phyloP scores from a whole-genome alignment of 1,140 invertebrate genomes.

The Bombus waltoni region DNA sequence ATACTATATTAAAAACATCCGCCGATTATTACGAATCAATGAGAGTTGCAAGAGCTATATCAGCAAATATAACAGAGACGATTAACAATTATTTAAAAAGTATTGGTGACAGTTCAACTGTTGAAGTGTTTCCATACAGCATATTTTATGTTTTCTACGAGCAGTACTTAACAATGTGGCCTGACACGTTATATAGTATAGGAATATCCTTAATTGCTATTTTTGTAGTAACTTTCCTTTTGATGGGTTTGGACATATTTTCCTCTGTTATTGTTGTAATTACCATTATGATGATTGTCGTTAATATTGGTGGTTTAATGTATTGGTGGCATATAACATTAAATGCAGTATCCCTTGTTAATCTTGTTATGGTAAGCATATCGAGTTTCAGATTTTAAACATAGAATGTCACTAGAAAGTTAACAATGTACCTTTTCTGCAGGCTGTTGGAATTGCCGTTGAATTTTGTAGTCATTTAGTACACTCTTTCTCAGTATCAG shows the following conservation, averaged over 20 bases:
- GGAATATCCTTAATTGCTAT: constrained; percentile 94
- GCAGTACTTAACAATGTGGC: constrained; percentile 98
- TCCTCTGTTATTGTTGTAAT: constrained; percentile 94
- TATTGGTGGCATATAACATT: constrained; percentile 98
- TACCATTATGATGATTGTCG: constrained; percentile 96
- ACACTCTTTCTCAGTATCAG: constrained; percentile 93
- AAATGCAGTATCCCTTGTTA: constrained; percentile 98
- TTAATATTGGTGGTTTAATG: constrained; percentile 98
- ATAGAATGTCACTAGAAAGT: background rate
- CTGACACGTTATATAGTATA: constrained; percentile 94
- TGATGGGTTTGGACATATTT: constrained; percentile 96
- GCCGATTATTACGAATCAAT: constrained; percentile 96
- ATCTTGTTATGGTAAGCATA: constrained; percentile 95
- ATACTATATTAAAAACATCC: constrained; percentile 96
- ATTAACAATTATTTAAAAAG: constrained; percentile 85
- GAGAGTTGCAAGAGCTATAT: constrained; percentile 89
- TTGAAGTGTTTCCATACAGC: constrained; percentile 98
- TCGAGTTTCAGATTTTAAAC: background rate
- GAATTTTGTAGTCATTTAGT: constrained; percentile 99
- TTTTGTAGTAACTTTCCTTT: constrained; percentile 95
- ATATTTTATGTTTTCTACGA: constrained; percentile 99
- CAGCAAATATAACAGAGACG: constrained; percentile 92
- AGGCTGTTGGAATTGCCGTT: constrained; percentile 98
- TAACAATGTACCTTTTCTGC: constrained; percentile 39
- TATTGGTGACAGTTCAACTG: constrained; percentile 79